Conservation (phyloP, 2,113 vertebrate species). For the Sylvilagus bachmani region DNA sequence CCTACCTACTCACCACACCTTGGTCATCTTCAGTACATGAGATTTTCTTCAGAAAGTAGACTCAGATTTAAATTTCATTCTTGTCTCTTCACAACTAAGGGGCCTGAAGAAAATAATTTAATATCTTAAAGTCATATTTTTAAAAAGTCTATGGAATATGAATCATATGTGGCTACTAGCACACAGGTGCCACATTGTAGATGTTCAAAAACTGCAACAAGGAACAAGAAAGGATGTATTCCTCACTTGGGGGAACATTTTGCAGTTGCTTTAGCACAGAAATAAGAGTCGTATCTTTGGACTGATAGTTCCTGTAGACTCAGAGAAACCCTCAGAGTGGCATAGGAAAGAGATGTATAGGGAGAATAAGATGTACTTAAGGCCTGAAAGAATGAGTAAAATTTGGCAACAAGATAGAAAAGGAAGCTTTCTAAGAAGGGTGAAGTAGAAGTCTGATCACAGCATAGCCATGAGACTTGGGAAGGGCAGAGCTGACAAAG, state of each 20-base stretch:
- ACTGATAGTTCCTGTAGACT: background rate
- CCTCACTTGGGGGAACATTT: background rate
- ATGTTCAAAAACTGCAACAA: background rate
- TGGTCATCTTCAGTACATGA: background rate
- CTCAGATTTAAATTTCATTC: background rate
- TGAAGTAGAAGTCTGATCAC: background rate
- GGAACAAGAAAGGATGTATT: background rate
- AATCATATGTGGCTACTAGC: background rate
- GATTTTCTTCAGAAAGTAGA: background rate
- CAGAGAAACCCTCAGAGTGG: constrained; percentile 7
- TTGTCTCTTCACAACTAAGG: background rate
- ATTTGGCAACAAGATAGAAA: background rate
- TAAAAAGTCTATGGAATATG: background rate
- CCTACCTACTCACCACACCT: background rate
- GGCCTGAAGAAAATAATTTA: background rate
- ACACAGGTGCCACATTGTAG: background rate
- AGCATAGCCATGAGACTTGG: background rate
- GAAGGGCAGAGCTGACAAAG: background rate
- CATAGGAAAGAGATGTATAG: background rate
- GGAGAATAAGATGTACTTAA: background rate
- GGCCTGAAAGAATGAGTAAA: background rate
- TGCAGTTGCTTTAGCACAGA: background rate
- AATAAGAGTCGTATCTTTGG: background rate
- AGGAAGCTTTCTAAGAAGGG: background rate
- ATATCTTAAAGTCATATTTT: background rate